Percentiles rank a stretch among this genome's conserved stretches.
Conservation (phyloP, 2,888 invertebrate genomes). For the Pandemis corylana region DNA sequence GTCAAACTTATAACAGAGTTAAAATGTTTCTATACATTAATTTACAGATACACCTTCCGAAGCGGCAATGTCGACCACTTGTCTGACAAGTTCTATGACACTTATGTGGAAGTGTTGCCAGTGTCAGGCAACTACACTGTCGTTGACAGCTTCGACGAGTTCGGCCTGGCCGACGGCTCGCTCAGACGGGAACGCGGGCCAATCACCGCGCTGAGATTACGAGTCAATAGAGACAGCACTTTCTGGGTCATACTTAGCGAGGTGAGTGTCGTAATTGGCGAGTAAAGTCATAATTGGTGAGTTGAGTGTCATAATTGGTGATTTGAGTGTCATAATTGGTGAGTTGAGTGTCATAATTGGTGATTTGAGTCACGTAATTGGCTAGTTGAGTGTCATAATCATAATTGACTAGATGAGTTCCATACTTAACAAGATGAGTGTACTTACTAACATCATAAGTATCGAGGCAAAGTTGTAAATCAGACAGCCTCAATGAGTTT, state of each 20-base stretch:
- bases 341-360: neutral
- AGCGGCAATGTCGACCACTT: constrained; percentile 96
- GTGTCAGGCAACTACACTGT: constrained; percentile 87
- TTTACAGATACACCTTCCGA: constrained; percentile 90
- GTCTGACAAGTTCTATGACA: constrained; percentile 94
- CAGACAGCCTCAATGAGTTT: constrained; percentile 90
- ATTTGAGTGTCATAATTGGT: neutral
- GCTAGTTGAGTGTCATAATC: neutral
- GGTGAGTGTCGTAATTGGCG: constrained; percentile 75
- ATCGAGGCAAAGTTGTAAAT: too few relatives aligned
- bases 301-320: constrained; percentile 73
- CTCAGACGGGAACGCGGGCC: constrained; percentile 89
- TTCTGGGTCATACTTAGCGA: constrained; percentile 97
- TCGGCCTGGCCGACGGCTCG: constrained; percentile 92
- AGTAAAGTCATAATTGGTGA: constrained; percentile 91
- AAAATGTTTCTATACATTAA: too few relatives aligned
- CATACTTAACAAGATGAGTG: neutral
- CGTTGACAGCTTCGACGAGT: constrained; percentile 91
- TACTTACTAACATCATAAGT: too few relatives aligned
- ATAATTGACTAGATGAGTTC: neutral
- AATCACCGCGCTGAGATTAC: constrained; percentile 89
- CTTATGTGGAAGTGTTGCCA: constrained; percentile 92
- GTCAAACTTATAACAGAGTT: too few relatives aligned
- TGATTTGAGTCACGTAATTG: neutral
- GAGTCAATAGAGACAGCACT: constrained; percentile 91